These are phyloP conservation scores for Excalfactoria chinensis DNA, from an alignment of 2,113 vertebrate species.

Conservation along the genomic window DNA sequence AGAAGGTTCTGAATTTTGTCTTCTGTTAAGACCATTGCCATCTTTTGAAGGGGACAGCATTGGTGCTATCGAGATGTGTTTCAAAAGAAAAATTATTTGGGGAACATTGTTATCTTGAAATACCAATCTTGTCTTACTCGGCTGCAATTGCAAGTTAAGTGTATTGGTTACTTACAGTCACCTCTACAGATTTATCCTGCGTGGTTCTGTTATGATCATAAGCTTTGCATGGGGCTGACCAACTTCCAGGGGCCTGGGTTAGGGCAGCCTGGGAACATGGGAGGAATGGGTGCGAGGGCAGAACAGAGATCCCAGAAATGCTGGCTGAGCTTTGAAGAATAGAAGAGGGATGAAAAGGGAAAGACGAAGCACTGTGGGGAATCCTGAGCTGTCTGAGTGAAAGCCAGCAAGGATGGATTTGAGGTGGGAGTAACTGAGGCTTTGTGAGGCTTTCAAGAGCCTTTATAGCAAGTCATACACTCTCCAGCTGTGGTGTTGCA, in stretches of 20 bases:
- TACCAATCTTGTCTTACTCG: background rate
- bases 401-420: background rate
- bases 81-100: background rate
- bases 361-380: background rate
- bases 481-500: background rate
- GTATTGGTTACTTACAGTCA: background rate
- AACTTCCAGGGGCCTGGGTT: background rate
- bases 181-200: background rate
- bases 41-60: background rate
- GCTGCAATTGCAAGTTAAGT: background rate
- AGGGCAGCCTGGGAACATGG: background rate
- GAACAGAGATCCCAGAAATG: background rate
- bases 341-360: background rate
- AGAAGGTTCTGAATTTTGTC: background rate
- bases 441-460: background rate
- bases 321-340: background rate
- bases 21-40: background rate
- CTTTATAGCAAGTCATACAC: background rate
- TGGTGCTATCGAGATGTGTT: background rate
- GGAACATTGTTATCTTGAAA: background rate
- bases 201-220: background rate
- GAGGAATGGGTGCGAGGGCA: background rate
- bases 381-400: background rate
- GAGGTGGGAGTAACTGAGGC: background rate
- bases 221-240: background rate